Percentiles rank a stretch among this genome's conserved stretches.
Conservation (phyloP, 2,113 vertebrate species). For the Tetrao urogallus region DNA sequence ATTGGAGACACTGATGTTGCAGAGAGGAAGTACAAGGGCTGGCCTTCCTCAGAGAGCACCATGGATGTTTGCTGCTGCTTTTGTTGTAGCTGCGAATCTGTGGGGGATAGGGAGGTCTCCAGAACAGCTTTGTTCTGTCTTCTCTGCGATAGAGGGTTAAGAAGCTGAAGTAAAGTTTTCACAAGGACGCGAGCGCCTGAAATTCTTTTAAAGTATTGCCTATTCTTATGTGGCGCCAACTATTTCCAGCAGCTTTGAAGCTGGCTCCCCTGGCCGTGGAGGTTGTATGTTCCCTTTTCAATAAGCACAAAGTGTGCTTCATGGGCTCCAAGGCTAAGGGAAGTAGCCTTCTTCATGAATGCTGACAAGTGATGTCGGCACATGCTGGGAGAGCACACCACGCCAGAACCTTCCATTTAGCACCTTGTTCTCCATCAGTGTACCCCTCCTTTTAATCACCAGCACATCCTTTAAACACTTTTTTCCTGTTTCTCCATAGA, state of each 20-base stretch:
- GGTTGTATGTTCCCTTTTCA: not conserved
- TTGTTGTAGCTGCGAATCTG: not conserved
- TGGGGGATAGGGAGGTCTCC: not conserved
- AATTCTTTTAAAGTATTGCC: not conserved
- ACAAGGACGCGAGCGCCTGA: not conserved
- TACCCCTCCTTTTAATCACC: constrained; percentile 3
- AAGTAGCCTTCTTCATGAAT: fast-evolving
- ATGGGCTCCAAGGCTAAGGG: not conserved
- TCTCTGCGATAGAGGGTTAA: not conserved
- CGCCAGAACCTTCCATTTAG: not conserved
- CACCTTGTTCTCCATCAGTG: not conserved
- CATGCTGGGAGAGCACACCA: not conserved
- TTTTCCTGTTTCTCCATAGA: constrained; percentile 48
- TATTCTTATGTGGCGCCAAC: not conserved
- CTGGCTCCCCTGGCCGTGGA: not conserved
- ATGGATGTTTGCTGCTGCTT: not conserved
- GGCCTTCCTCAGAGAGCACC: not conserved
- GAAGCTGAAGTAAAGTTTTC: not conserved
- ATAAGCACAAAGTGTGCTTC: not conserved
- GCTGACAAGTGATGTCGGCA: not conserved
- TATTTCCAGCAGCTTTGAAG: not conserved
- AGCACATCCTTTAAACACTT: not conserved
- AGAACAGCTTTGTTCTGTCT: not conserved
- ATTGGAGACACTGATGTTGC: not conserved
- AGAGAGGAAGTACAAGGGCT: not conserved